These are phyloP conservation scores for Macquaria ambigua DNA, from an alignment of 2,113 vertebrate species.

Conservation along the genomic window DNA sequence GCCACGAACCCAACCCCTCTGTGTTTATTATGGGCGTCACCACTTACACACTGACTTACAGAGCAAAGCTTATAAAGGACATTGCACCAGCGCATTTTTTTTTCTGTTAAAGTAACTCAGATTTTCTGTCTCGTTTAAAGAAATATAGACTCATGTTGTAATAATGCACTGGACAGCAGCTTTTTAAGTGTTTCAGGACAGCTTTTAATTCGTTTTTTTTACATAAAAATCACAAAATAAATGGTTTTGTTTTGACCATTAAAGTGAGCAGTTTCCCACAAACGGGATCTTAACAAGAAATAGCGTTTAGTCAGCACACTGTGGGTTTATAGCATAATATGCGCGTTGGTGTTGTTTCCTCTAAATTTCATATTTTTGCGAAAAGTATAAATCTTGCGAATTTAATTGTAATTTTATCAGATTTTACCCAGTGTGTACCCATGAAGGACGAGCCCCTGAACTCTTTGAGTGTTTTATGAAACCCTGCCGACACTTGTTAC, in stretches of 20 bases:
- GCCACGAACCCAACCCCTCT: slow-evolving; percentile 22
- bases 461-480: background rate
- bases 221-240: background rate
- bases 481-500: background rate
- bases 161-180: background rate
- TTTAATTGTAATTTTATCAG: background rate
- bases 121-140: background rate
- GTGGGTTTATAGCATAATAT: background rate
- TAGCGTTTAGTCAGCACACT: background rate
- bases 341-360: background rate
- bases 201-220: background rate
- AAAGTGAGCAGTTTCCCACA: background rate
- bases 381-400: background rate
- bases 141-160: too few relatives aligned
- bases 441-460: background rate
- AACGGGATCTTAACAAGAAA: background rate
- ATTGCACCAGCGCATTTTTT: background rate
- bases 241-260: background rate
- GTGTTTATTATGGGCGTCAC: slow-evolving; percentile 2
- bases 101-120: background rate
- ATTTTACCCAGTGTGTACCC: background rate
- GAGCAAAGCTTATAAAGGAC: background rate
- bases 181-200: background rate
- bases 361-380: background rate
- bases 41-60: background rate